Base-by-base conservation (phyloP, 2,113 vertebrate genomes). In the Anser cygnoides region DNA sequence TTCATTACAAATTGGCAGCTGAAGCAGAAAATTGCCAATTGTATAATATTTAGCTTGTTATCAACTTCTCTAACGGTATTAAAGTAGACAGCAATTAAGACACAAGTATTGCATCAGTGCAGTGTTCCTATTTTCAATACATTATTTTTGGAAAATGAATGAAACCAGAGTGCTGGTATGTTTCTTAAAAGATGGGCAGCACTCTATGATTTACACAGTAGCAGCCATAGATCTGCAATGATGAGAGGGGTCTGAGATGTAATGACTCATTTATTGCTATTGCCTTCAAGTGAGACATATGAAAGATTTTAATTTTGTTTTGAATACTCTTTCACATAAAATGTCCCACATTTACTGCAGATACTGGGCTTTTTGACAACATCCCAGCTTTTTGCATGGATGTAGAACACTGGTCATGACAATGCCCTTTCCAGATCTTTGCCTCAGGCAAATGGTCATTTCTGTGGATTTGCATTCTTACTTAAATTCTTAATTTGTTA, bases 21-120 rank as follows among this genome's bases (percentile, higher is more conserved):
- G 33, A 82, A 59, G 77, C 88, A 93, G 73, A 74, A 95, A 94
- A 95, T 57, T 90, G 83, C 58, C 43, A 84, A 46, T 78, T 13
- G 28, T 46, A 18, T 95, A 80, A 25, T 52, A 89, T 80, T 81
- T 78, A 52, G 9, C 70, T 83, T 96, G 93, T 92, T 81, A 95
- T 52, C 96, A 79, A 41, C 58, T 83, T 82, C 44, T 54, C 85
- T 89, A 89, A 93, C 91, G 70, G 23, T 75, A 76, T 84, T 87
- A 25, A 46, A 87, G 76, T 82, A 86, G 59, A 54, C 19, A 90
- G 50, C n/a, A 89, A 50, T 86, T 92, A 84, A 83, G 58, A 91
- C 55, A 17, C 43, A 93, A 73, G 43, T 76, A 49, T 82, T 28
- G 46, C 50, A 67, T 44, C 37, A 70, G 31, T n/a, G 26, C 28